Evolutionary conservation across 2,113 vertebrate genomes (phyloP), one percentile per base, ranked within the genome.

Genomic region (Lasiurus cinereus): DNA sequence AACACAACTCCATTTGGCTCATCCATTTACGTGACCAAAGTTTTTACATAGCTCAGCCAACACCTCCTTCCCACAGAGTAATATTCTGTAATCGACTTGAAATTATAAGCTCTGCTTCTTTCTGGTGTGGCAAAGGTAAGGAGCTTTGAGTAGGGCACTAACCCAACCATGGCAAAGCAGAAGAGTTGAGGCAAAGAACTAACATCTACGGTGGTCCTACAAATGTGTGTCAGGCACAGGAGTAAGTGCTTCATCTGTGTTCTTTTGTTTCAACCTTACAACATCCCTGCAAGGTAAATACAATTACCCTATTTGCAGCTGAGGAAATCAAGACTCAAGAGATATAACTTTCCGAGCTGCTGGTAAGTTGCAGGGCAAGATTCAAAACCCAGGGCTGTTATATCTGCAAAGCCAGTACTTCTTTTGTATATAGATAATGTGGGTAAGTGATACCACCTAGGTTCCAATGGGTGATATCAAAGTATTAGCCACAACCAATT

Each of bases 321-420:
- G 66, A 96, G 43, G 48, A 94, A 90, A 91, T 43, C 46, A 93
- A 94, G 56, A 94, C 54, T 93, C 70, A 9, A 9, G 31, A 22
- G 46, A 50, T 46, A 3, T 39, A 80, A 88, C 76, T 66, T 82
- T 52, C 31, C 62, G 36, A 31, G 11, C 8, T 80, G 56, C 56
- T 84, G 84, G 6, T 64, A 72, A 93, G 6, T 59, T 50, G 8
- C 74, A 95, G 94, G 88, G 33, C 39, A 92, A 90, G 59, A 88
- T 67, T 94, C 64, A 95, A 93, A 96, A 85, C n/a, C 52, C 70
- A n/a, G 16, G 83, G 18, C 24, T 31, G 8, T 70, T 15, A 80
- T 69, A 76, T 19, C 87, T 67, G 66, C 66, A 59, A 76, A 93
- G 19, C 27, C n/a, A 39, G 6, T 88, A n/a, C 3, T 83, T 48